Evolutionary conservation across 2,113 vertebrate genomes (phyloP).

Genomic region (Uropsilus gracilis): DNA sequence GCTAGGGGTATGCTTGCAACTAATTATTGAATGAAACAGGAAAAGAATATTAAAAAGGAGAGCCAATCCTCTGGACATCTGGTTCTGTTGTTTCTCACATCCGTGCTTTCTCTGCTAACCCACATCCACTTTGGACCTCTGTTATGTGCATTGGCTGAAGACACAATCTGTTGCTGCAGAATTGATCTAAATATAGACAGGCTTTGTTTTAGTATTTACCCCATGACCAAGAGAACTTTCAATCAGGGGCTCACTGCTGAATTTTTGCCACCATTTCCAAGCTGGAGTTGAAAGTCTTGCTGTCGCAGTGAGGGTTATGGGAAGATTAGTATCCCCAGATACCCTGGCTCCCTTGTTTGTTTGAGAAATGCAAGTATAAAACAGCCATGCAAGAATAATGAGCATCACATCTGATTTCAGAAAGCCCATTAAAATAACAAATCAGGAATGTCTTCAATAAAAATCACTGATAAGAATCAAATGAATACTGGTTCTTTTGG

Average conservation of each 20-base stretch:
- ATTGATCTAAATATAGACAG: not conserved
- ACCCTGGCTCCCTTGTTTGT: conserved; percentile 10
- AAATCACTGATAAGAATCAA: conserved; percentile 34
- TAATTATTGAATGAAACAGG: not conserved
- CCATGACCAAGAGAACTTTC: not conserved
- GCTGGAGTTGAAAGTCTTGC: not conserved
- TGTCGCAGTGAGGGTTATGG: not conserved
- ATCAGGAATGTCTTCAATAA: conserved; percentile 1
- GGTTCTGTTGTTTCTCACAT: not conserved
- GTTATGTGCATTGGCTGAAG: not conserved
- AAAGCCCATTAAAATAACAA: conserved; percentile 60
- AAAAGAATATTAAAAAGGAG: not conserved
- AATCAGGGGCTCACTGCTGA: not conserved
- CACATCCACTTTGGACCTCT: not conserved
- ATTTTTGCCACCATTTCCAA: not conserved
- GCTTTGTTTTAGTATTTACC: not conserved
- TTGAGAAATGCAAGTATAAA: conserved; percentile 32
- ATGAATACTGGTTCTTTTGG: not conserved
- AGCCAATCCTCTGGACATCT: not conserved
- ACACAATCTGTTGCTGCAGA: not conserved
- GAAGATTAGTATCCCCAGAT: not conserved
- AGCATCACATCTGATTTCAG: conserved; percentile 27
- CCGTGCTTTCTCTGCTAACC: not conserved
- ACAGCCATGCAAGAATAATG: conserved; percentile 45
- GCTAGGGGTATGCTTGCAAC: not conserved